These are phyloP conservation scores for Ctenomys sociabilis DNA, from an alignment of 2,113 vertebrate genomes.

Conservation along the genomic window DNA sequence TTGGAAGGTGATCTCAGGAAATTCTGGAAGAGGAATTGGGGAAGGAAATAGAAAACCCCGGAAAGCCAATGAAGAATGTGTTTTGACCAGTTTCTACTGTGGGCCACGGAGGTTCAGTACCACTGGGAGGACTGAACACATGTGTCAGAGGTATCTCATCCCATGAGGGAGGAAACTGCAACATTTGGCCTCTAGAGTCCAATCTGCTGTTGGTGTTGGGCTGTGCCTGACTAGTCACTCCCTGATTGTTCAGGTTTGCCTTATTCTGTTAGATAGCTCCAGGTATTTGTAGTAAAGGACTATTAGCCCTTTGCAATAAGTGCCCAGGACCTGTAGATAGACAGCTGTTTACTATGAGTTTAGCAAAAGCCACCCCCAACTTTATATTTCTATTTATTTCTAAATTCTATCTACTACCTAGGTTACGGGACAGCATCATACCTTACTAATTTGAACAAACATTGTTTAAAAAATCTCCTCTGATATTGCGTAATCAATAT, in stretches of 20 bases:
- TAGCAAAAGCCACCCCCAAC: not conserved
- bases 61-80: not conserved
- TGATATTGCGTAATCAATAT: not conserved
- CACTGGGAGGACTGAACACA: not conserved
- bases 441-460: slow-evolving; percentile 20
- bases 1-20: not conserved
- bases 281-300: not conserved
- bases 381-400: not conserved
- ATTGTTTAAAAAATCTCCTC: not conserved
- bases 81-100: not conserved
- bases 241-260: not conserved
- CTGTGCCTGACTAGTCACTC: not conserved
- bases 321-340: no score
- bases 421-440: slow-evolving; percentile 28
- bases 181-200: not conserved
- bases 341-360: not conserved
- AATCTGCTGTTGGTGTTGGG: not conserved
- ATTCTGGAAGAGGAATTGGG: not conserved
- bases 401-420: not conserved
- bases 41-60: not conserved
- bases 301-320: not conserved
- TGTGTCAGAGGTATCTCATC: not conserved
- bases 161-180: rapidly evolving
- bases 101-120: not conserved
- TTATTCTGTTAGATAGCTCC: not conserved